A percentile compares a stretch with the other conserved stretches of the same genome.
Evolutionary conservation across 2,888 invertebrate species (phyloP).

Genomic region (Glaucopsyche alexis): DNA sequence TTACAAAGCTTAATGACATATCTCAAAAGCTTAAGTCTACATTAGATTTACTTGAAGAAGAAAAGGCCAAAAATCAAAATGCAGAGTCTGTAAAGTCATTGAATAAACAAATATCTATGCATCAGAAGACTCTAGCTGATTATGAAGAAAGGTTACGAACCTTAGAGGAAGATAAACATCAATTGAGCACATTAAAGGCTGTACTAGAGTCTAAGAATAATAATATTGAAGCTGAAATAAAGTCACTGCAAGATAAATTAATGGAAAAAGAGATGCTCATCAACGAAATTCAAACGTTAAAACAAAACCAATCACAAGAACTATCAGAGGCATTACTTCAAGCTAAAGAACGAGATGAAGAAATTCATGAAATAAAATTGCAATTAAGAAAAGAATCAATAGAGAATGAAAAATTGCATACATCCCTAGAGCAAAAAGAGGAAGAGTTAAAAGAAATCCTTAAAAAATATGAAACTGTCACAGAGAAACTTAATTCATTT

Average conservation of each 20-base stretch:
- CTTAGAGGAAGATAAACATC: conserved; percentile 70
- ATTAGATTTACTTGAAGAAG: conserved; percentile 71
- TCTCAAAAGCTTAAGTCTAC: conserved; percentile 74
- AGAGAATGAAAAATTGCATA: conserved; percentile 82
- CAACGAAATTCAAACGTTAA: conserved; percentile 69
- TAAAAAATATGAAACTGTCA: conserved; percentile 66
- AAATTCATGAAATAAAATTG: conserved; percentile 76
- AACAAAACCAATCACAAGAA: conserved; percentile 72
- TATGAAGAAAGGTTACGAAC: conserved; percentile 61
- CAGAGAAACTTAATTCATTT: conserved; percentile 60
- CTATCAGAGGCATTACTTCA: conserved; percentile 65
- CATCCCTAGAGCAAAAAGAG: conserved; percentile 77
- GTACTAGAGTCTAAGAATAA: conserved; percentile 57
- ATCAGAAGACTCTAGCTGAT: conserved; percentile 65
- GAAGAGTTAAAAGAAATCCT: conserved; percentile 68
- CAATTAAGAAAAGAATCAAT: conserved; percentile 81
- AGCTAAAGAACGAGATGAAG: conserved; percentile 78
- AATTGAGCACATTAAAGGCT: conserved; percentile 58
- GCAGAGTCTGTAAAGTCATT: conserved; percentile 73
- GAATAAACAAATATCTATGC: conserved; percentile 73
- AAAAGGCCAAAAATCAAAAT: conserved; percentile 73
- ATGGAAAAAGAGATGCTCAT: conserved; percentile 67
- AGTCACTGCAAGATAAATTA: conserved; percentile 65
- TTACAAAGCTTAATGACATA: conserved; percentile 75
- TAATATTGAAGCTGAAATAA: conserved; percentile 59